Base-by-base conservation (phyloP, 2,113 vertebrate genomes). In the Microcebus tavaratra region DNA sequence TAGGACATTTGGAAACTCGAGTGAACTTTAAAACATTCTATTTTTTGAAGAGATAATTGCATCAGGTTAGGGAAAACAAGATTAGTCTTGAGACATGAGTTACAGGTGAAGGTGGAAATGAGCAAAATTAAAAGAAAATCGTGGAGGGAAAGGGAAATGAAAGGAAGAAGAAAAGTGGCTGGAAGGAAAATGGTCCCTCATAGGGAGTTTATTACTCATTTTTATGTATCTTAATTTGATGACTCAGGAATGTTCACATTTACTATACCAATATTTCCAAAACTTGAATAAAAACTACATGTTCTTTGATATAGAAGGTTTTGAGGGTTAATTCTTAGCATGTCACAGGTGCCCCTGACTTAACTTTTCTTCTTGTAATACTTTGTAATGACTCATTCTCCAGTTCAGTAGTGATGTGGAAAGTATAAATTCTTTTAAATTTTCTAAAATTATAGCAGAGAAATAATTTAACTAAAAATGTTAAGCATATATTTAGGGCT, bases 381-480 rank as follows among this genome's bases (percentile, higher is more conserved):
- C 6, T 82, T 91, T 78, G 1, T n/a, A 78, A 70, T 82, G n/a
- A 72, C 25, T 88, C 34, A 91, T 83, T 68, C 23, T 39, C 6
- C 3, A 53, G 27, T 80, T 87, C 39, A 53, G 50, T 27, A 68
- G 18, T 45, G 6, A 10, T 67, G 1, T 65, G 27, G 39, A 89
- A 55, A 83, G 3, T 70, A 1, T 75, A 82, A 73, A 50, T 59
- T 87, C 36, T 94, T 94, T 94, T 36, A 57, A 86, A 65, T 78
- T 65, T 90, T 12, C 68, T 88, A 57, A 79, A 94, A 76, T 61
- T 1, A 83, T 85, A 50, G 25, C 42, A 88, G 36, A 80, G 15
- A 92, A 88, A 21, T 8, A 36, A 91, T 27, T 94, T 92, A 89
- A 72, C n/a, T 91, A 70, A 96, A 84, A 88, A 34, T 63, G 39